phyloP scores from a whole-genome alignment of 2,113 vertebrate genomes.

The Xiphorhynchus elegans region DNA sequence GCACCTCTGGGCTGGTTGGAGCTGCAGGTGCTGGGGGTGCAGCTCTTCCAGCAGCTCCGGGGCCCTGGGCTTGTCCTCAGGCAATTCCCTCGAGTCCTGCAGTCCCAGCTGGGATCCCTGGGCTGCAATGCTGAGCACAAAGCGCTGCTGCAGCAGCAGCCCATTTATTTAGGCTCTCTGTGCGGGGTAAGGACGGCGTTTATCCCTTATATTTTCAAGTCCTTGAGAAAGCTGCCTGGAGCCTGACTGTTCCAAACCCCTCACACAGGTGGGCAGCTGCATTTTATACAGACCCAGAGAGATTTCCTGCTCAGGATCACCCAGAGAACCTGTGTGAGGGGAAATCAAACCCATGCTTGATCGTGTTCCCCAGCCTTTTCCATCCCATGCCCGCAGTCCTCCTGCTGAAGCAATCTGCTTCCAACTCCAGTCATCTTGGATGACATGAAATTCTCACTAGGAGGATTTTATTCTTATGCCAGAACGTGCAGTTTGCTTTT shows the following conservation, averaged over 20 bases:
- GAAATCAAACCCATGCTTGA: background rate
- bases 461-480: background rate
- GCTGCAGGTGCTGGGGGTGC: background rate
- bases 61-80: background rate
- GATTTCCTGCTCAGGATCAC: background rate
- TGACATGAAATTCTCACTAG: rapidly evolving
- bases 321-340: background rate
- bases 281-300: background rate
- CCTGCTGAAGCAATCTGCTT: background rate
- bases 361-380: background rate
- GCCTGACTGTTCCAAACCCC: background rate
- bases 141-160: rapidly evolving
- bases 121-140: background rate
- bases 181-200: background rate
- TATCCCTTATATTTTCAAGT: background rate
- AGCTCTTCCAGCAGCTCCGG: background rate
- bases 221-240: background rate
- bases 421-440: background rate
- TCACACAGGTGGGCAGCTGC: background rate
- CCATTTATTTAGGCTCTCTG: background rate
- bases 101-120: rapidly evolving
- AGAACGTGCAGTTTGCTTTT: background rate
- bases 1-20: rapidly evolving
- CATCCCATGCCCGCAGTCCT: background rate
- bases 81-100: background rate